A percentile compares a stretch with the other conserved stretches of the same genome.
These are phyloP conservation scores for Tapera naevia DNA, from an alignment of 2,797 vertebrate species.

Conservation along the genomic window DNA sequence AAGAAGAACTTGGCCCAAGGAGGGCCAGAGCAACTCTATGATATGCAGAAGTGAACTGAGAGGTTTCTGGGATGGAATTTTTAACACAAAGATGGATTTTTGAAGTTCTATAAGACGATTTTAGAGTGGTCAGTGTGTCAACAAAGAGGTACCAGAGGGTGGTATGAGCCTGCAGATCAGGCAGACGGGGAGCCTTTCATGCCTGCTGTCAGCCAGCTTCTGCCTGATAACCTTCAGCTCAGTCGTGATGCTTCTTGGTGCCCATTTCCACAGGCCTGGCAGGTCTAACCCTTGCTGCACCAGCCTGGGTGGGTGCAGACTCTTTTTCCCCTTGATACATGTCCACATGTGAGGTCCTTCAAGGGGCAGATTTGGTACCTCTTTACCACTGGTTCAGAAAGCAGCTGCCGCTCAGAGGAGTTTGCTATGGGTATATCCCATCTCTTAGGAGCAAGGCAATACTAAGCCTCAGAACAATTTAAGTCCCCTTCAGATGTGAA, in stretches of 20 bases:
- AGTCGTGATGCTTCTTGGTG: not conserved
- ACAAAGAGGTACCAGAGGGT: not conserved
- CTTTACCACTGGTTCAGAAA: not conserved
- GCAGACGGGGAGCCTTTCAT: not conserved
- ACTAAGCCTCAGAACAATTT: not conserved
- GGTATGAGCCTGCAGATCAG: not conserved
- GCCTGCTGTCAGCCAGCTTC: not conserved
- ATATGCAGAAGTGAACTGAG: not conserved
- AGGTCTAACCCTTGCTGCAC: not conserved
- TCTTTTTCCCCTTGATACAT: not conserved
- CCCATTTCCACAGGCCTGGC: not conserved
- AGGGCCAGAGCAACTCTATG: not conserved
- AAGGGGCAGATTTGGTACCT: not conserved
- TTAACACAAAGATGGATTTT: not conserved
- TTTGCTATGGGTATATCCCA: not conserved
- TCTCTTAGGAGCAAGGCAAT: not conserved
- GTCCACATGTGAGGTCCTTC: not conserved
- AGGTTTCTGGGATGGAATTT: not conserved
- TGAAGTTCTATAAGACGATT: not conserved
- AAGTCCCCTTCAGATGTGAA: not conserved
- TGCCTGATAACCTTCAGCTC: not conserved
- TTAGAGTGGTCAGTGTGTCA: not conserved
- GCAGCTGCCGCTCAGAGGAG: not conserved
- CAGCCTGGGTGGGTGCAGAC: not conserved
- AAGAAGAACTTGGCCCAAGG: not conserved